Conservation (phyloP, 2,113 vertebrate species). For the Micromys minutus region DNA sequence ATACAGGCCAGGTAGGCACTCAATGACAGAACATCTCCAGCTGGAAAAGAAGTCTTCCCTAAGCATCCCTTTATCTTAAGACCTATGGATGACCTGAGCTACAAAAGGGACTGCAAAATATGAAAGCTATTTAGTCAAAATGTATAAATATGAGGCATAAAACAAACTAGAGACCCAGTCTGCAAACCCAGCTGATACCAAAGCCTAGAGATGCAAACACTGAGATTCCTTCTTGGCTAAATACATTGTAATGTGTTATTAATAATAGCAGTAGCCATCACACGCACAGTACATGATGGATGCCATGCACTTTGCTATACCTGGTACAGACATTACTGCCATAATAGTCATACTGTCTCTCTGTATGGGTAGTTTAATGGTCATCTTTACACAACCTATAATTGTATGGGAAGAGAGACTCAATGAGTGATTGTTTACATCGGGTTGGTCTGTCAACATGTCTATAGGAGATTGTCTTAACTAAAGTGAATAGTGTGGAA, state of each 20-base stretch:
- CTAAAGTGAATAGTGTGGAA: not conserved
- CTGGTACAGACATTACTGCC: not conserved
- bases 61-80: conserved; percentile 42
- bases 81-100: conserved; percentile 9
- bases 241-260: not conserved
- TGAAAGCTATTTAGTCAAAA: not conserved
- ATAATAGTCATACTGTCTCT: not conserved
- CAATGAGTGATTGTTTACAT: not conserved
- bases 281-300: not conserved
- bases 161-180: conserved; percentile 37
- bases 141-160: not conserved
- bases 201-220: conserved; percentile 6
- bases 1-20: not conserved
- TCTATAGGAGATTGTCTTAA: not conserved
- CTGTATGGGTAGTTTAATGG: not conserved
- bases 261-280: not conserved
- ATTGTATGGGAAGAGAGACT: not conserved
- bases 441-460: not conserved
- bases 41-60: conserved; percentile 11
- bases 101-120: not conserved
- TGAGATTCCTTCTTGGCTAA: conserved; percentile 27
- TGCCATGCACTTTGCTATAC: not conserved
- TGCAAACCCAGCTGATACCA: conserved; percentile 12
- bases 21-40: conserved; percentile 20
- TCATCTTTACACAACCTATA: not conserved